Evolutionary conservation across 2,797 vertebrate species (phyloP), one percentile per base, ranked within the genome.

Genomic region (Botia almorhae): DNA sequence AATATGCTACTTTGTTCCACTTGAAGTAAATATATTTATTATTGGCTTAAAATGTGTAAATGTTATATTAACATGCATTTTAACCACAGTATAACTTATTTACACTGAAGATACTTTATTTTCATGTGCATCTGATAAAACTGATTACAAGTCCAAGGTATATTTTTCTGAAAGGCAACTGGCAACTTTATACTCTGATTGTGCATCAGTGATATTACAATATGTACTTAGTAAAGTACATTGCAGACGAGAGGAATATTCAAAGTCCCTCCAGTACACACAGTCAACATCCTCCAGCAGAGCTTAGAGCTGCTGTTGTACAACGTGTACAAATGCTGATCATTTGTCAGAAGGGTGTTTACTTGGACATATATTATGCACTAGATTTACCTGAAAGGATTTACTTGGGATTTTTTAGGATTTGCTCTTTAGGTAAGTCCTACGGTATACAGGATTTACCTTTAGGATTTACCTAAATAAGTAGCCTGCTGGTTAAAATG

Each of bases 341-440:
- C 39, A 43, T 43, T 43, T 43, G 39, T 43, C 39, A 7, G 39
- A 43, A 43, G 39, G 39, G 39, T 43, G 39, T 43, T 43, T 43
- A 43, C 6, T 43, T 43, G 39, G 39, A 43, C 39, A 43, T 43
- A 43, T 43, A 43, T 43, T 43, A 7, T 43, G 43, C 51, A 43
- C 26, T 51, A 14, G 64, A 68, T 68, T 76, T 76, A 68, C 63
- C 33, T 67, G n/a, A 21, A 53, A 39, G 33, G 33, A 68, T 76
- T 65, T 65, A 14, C 29, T 48, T 39, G 1, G 12, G n/a, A 50
- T 76, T 67, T 46, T 55, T 58, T 76, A 29, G 53, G 51, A 48
- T 77, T 58, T 69, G 26, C 7, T 48, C 50, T 36, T 67, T 76
- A 55, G 13, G 17, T 43, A 55, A 68, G 67, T 53, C 61, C n/a